A percentile compares a stretch with the other conserved stretches of the same genome.
Conservation (phyloP, 1,140 invertebrate genomes). For the Calephelis virginiensis region DNA sequence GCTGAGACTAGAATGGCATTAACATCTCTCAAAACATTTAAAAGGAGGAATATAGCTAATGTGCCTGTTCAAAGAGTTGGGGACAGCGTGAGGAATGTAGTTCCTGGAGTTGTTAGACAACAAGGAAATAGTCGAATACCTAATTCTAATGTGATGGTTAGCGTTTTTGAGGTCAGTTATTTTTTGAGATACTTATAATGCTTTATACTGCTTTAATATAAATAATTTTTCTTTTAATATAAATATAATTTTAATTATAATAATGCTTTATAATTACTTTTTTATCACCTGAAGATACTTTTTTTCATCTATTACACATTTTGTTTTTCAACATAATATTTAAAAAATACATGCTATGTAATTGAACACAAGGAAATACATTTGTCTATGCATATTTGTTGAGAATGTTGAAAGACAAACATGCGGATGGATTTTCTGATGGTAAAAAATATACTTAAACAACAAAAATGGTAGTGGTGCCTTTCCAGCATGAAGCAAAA, state of each 20-base stretch:
- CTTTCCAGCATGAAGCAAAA: too few relatives aligned
- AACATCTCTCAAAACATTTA: conserved; percentile 83
- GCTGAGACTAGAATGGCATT: conserved; percentile 85
- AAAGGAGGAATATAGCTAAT: conserved; percentile 74
- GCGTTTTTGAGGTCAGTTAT: conserved; percentile 68
- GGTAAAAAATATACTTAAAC: too few relatives aligned
- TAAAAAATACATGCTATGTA: conserved; percentile 5
- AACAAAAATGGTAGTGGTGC: too few relatives aligned
- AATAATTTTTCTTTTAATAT: too few relatives aligned
- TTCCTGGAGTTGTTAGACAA: conserved; percentile 64
- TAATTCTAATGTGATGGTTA: conserved; percentile 68
- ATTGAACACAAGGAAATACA: neutral
- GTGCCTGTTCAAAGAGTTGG: conserved; percentile 72
- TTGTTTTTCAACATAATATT: neutral
- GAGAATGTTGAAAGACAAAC: too few relatives aligned
- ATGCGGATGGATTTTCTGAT: too few relatives aligned
- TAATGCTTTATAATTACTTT: too few relatives aligned
- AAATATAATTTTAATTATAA: too few relatives aligned
- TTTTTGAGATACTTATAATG: neutral
- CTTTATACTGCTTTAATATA: too few relatives aligned
- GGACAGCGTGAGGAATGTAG: conserved; percentile 54
- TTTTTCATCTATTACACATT: neutral
- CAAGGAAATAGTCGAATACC: conserved; percentile 52
- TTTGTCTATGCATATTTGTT: too few relatives aligned
- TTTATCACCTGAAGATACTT: too few relatives aligned